Base-by-base conservation (phyloP, 2,113 vertebrate species). In the Sinocyclocheilus anshuiensis region DNA sequence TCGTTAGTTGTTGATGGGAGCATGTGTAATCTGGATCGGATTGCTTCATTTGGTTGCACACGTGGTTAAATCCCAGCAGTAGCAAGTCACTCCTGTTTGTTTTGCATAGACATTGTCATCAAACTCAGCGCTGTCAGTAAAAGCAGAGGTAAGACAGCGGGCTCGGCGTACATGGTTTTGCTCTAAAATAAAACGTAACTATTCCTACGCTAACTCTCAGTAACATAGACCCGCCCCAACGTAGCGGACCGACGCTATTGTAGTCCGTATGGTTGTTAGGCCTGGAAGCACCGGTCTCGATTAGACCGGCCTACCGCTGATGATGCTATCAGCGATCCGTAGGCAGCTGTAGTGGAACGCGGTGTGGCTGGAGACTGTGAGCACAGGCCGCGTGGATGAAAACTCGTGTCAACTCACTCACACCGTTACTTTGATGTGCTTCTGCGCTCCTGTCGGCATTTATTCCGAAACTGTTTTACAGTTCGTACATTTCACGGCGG, bases 121-220 rank as follows among this genome's bases (percentile, higher is more conserved):
- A n/a, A 95, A 94, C 91, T 94, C 88, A 92, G 92, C 93, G 92
- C 94, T 96, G 95, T 96, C 94, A 95, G 88, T 94, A 90, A 92
- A 92, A 95, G 92, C 91, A 90, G 93, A 95, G 95, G 95, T 96
- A 96, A 95, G 95, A 94, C 94, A 94, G 93, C 91, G 89, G 90
- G 89, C 86, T 87, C 90, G 89, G 84, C 84, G 87, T 86, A 90
- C 85, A 90, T 86, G 87, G 82, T 84, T 79, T 82, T 53, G 72
- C 71, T 79, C 24, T 80, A 67, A 84, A 88, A 84, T 87, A 86
- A 82, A 81, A 45, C 45, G 55, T 81, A 85, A 33, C 11, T 74
- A 36, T 42, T 87, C 84, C 83, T 86, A 87, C 65, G 81, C 67
- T 63, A 3, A 78, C 82, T 84, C 79, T 78, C 67, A 71, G 53